Conservation (phyloP, 2,888 invertebrate species). For the Criorhina ranunculi region DNA sequence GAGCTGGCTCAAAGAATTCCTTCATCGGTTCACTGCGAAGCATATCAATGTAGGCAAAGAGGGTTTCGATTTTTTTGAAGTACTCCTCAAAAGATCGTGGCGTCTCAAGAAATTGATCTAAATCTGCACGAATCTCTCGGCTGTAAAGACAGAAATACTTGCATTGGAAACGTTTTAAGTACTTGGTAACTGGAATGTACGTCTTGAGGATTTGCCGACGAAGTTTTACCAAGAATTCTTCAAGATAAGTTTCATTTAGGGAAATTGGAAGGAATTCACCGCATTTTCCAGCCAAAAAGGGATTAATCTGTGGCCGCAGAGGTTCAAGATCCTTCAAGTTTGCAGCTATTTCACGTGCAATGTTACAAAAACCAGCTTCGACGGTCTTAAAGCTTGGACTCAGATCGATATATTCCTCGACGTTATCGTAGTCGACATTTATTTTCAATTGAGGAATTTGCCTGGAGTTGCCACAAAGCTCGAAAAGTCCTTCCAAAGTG, state of each 20-base stretch:
- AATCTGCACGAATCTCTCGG: constrained; percentile 84
- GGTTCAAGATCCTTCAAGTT: constrained; percentile 87
- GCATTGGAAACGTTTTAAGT: constrained; percentile 85
- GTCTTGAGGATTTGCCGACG: constrained; percentile 85
- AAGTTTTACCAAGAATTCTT: constrained; percentile 86
- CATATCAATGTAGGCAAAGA: constrained; percentile 87
- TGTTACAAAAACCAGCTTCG: constrained; percentile 86
- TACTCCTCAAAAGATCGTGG: constrained; percentile 87
- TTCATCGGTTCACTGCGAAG: constrained; percentile 87
- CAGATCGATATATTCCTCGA: constrained; percentile 84
- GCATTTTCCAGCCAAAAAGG: constrained; percentile 84
- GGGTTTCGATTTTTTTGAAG: constrained; percentile 87
- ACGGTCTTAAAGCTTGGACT: constrained; percentile 87
- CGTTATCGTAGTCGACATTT: constrained; percentile 81
- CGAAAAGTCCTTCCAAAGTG: constrained; percentile 88
- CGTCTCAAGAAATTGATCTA: constrained; percentile 85
- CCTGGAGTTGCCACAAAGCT: constrained; percentile 85
- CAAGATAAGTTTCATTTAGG: constrained; percentile 86
- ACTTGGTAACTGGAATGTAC: constrained; percentile 86
- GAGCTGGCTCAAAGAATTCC: constrained; percentile 89
- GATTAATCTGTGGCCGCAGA: constrained; percentile 84
- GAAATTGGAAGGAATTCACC: constrained; percentile 86
- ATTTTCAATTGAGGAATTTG: constrained; percentile 88
- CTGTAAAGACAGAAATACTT: constrained; percentile 87
- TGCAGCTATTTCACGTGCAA: constrained; percentile 86